These are phyloP conservation scores for Terrapene triunguis DNA, from an alignment of 2,113 vertebrate genomes.

Conservation along the genomic window DNA sequence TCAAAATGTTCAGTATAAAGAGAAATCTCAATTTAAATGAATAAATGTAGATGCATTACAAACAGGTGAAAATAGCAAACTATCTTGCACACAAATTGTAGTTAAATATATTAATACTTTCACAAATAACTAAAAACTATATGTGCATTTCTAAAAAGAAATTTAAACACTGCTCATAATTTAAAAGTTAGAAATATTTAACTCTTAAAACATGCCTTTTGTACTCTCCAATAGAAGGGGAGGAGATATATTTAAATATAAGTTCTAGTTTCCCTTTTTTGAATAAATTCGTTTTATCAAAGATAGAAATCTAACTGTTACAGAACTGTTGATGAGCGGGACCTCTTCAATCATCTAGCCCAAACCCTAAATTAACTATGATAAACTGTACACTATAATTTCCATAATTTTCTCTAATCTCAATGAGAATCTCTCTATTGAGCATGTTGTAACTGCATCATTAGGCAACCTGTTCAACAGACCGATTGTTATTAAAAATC, in stretches of 20 bases:
- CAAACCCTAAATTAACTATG: conserved; percentile 15
- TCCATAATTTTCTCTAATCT: conserved; percentile 29
- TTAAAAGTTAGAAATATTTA: not conserved
- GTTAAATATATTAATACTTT: not conserved
- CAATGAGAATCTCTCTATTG: not conserved
- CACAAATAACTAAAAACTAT: not conserved
- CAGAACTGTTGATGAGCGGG: not conserved
- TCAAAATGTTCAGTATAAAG: not conserved
- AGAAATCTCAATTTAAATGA: not conserved
- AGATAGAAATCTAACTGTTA: conserved; percentile 25
- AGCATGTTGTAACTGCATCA: conserved; percentile 18
- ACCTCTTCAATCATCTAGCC: conserved; percentile 31
- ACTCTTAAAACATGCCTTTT: not conserved
- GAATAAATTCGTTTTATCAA: conserved; percentile 24
- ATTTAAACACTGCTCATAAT: not conserved
- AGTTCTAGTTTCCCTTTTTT: not conserved
- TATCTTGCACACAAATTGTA: not conserved
- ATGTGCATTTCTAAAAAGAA: not conserved
- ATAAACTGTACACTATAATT: conserved; percentile 35
- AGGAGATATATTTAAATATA: not conserved
- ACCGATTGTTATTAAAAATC: not conserved
- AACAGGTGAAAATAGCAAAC: not conserved
- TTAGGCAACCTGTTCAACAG: conserved; percentile 20
- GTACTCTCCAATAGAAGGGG: not conserved
- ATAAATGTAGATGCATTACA: not conserved